These are phyloP conservation scores for Premnoplex brunnescens DNA, from an alignment of 2,797 vertebrate species.

Conservation along the genomic window DNA sequence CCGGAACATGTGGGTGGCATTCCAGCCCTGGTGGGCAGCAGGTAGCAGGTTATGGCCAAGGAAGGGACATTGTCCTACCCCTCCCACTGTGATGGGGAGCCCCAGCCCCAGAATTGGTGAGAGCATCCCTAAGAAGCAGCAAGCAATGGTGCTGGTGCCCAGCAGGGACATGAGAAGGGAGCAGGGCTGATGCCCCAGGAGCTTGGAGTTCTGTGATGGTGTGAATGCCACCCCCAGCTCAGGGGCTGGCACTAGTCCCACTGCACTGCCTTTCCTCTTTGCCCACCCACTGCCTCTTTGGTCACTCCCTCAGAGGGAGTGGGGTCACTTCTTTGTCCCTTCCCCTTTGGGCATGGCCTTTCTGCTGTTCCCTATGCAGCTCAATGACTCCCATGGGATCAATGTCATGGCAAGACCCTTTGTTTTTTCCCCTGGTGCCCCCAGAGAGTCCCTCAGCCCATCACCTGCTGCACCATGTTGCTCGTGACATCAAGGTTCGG, in stretches of 20 bases:
- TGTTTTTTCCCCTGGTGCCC: neutral
- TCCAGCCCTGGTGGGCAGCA: slow-evolving; percentile 82
- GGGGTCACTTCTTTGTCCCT: neutral
- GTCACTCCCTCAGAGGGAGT: neutral
- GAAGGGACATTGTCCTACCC: neutral
- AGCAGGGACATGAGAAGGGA: neutral
- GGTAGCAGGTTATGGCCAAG: neutral
- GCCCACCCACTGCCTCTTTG: neutral
- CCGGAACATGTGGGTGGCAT: slow-evolving; percentile 86
- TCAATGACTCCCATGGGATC: neutral
- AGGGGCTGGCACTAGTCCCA: neutral
- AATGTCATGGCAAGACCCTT: neutral
- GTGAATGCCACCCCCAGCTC: accelerated
- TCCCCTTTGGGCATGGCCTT: neutral
- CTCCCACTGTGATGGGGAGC: neutral
- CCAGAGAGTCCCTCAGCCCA: neutral
- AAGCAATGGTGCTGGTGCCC: neutral
- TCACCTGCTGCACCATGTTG: slow-evolving; percentile 85
- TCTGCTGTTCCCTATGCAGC: neutral
- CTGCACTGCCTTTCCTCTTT: neutral
- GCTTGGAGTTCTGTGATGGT: neutral
- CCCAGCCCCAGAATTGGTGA: neutral
- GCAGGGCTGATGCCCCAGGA: neutral
- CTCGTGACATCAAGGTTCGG: slow-evolving; percentile 89
- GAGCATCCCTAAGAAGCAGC: neutral